Evolutionary conservation across 2,797 vertebrate species (phyloP).

Genomic region (Sus cebifrons): DNA sequence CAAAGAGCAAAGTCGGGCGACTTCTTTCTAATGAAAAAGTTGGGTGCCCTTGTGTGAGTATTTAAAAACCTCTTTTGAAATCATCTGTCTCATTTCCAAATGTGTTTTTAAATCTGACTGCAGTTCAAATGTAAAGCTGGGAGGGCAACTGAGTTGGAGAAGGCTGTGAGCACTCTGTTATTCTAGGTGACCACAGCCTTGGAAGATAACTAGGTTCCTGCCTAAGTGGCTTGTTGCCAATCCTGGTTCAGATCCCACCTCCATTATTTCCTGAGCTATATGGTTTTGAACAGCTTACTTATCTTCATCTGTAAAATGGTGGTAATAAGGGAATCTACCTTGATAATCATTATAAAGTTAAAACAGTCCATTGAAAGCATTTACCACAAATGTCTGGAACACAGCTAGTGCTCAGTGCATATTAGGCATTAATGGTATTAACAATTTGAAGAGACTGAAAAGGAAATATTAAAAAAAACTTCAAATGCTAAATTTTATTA

Average conservation of each 20-base stretch:
- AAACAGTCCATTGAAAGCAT: slow-evolving; percentile 18
- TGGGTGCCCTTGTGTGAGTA: neutral
- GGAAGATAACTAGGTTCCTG: neutral
- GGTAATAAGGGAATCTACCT: neutral
- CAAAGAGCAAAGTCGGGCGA: neutral
- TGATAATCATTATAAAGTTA: neutral
- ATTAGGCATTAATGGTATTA: neutral
- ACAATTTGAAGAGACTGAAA: neutral
- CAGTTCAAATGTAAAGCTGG: slow-evolving; percentile 35
- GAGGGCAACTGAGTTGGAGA: neutral
- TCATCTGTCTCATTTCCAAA: slow-evolving; percentile 42
- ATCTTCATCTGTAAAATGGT: slow-evolving; percentile 49
- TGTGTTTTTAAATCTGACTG: neutral
- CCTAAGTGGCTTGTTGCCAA: too few species aligned
- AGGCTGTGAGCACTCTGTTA: neutral
- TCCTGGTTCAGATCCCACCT: neutral
- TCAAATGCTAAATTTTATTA: neutral
- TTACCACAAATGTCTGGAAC: slow-evolving; percentile 17
- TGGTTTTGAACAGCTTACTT: slow-evolving; percentile 33
- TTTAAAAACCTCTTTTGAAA: neutral
- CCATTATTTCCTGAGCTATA: neutral
- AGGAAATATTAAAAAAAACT: slow-evolving; percentile 10
- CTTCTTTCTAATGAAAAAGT: slow-evolving; percentile 7
- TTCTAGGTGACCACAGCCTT: neutral
- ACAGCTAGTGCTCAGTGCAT: neutral